Percentiles rank a stretch among this genome's conserved stretches.
These are phyloP conservation scores for Spongilla lacustris DNA, from an alignment of 37 sponge, comb jelly and placozoan genomes.

Conservation along the genomic window DNA sequence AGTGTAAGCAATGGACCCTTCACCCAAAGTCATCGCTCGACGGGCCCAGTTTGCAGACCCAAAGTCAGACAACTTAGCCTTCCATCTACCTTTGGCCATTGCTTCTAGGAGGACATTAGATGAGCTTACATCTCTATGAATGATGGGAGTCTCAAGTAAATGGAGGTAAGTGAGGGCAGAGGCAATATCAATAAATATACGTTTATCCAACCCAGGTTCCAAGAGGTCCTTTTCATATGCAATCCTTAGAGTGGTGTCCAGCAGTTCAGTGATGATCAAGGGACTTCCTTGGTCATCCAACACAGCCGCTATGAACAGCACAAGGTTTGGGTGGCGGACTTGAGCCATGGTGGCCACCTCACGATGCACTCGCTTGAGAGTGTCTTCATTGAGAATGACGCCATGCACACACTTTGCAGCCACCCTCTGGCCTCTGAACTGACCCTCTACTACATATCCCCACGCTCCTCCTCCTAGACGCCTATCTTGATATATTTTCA, in stretches of 20 bases:
- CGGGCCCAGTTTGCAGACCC: slow-evolving; percentile 72
- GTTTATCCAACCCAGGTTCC: not conserved
- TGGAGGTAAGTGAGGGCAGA: slow-evolving; percentile 75
- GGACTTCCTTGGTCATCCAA: slow-evolving; percentile 22
- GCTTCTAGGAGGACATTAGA: slow-evolving; percentile 67
- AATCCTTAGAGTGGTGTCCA: slow-evolving; percentile 57
- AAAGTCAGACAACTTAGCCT: slow-evolving; percentile 75
- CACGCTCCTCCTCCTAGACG: slow-evolving; percentile 57
- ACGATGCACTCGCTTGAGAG: slow-evolving; percentile 27
- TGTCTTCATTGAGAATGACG: slow-evolving; percentile 8
- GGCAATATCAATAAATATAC: slow-evolving; percentile 43
- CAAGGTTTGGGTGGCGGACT: slow-evolving; percentile 67
- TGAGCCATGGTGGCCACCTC: slow-evolving; percentile 55
- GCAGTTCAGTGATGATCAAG: slow-evolving; percentile 66
- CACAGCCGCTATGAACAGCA: slow-evolving; percentile 71
- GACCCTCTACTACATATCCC: slow-evolving; percentile 49
- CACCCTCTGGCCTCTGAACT: slow-evolving; percentile 47
- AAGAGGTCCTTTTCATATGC: slow-evolving; percentile 23
- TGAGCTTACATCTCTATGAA: slow-evolving; percentile 80
- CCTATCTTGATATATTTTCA: not conserved
- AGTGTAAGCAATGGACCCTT: slow-evolving; percentile 57
- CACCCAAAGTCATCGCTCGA: slow-evolving; percentile 23
- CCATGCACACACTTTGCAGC: slow-evolving; percentile 56
- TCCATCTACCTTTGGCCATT: slow-evolving; percentile 33
- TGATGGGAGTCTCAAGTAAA: slow-evolving; percentile 49